phyloP scores from a whole-genome alignment of 2,888 invertebrate species.

The Melieria omissa region DNA sequence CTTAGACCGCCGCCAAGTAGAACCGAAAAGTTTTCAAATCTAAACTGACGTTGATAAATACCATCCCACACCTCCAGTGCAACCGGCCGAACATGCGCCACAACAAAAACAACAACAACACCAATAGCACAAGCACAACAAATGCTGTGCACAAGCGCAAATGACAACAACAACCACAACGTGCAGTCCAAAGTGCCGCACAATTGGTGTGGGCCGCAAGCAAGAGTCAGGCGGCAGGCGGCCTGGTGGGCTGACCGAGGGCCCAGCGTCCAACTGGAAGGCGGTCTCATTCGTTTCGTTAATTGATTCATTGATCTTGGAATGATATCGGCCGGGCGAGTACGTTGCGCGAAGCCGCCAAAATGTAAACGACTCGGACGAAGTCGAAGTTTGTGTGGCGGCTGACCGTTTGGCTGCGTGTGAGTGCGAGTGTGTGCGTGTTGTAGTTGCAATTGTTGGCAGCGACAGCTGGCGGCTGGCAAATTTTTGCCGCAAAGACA shows the following conservation, averaged over 20 bases:
- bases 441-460: slow-evolving; percentile 5
- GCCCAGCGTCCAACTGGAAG: slow-evolving; percentile 37
- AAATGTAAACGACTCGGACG: too few species aligned
- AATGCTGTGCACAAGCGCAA: too few species aligned
- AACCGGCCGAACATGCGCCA: too few species aligned
- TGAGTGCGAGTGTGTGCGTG: too few species aligned
- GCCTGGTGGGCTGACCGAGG: background rate
- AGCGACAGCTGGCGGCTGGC: slow-evolving; percentile 31
- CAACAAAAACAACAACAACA: background rate
- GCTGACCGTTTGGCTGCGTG: too few species aligned
- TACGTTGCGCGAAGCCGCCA: too few species aligned
- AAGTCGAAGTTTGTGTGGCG: too few species aligned
- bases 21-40: slow-evolving; percentile 44
- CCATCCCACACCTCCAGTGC: slow-evolving; percentile 46
- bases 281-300: slow-evolving; percentile 48
- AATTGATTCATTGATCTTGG: slow-evolving; percentile 53
- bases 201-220: background rate
- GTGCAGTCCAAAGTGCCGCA: slow-evolving; percentile 8
- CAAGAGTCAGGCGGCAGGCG: background rate
- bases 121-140: background rate
- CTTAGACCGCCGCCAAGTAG: background rate
- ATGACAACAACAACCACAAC: background rate
- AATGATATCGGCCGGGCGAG: slow-evolving; percentile 46
- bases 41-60: slow-evolving; percentile 48
- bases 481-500: slow-evolving; percentile 29